A percentile compares a stretch with the other conserved stretches of the same genome.
Conservation (phyloP, 2,113 vertebrate species). For the Rhea pennata region DNA sequence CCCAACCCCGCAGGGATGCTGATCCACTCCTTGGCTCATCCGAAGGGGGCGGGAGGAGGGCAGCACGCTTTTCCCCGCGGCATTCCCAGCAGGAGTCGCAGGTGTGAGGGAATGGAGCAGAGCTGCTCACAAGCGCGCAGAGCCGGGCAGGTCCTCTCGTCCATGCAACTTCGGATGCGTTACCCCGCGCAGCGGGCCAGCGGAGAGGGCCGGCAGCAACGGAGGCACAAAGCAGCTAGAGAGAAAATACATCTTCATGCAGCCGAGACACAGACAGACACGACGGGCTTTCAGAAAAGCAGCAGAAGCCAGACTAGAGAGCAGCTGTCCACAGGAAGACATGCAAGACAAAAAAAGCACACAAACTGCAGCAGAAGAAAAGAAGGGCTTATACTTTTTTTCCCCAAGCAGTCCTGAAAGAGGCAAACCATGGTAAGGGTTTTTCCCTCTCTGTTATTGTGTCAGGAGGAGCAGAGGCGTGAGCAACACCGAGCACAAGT, state of each 20-base stretch:
- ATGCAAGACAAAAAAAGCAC: constrained; percentile 78
- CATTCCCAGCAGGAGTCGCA: constrained; percentile 32
- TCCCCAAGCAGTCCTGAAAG: constrained; percentile 81
- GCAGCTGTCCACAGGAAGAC: constrained; percentile 67
- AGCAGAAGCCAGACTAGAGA: constrained; percentile 52
- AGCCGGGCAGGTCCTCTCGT: constrained; percentile 21
- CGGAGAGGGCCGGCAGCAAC: neutral
- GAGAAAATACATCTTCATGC: constrained; percentile 71
- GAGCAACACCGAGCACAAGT: neutral
- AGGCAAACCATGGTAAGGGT: constrained; percentile 76
- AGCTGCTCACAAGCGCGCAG: neutral
- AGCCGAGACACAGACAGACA: constrained; percentile 63
- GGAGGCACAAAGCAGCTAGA: constrained; percentile 58
- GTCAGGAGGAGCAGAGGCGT: neutral
- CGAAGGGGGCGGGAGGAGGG: constrained; percentile 58
- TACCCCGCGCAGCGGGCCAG: neutral
- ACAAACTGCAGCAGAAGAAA: constrained; percentile 61
- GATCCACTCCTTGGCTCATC: constrained; percentile 55
- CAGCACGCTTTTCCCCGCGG: constrained; percentile 24
- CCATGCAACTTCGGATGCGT: constrained; percentile 9
- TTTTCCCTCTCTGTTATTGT: neutral
- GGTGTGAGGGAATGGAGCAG: constrained; percentile 9
- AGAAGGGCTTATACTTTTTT: constrained; percentile 77
- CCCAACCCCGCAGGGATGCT: constrained; percentile 38
- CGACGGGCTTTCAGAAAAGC: constrained; percentile 25